Base-by-base conservation (phyloP, 1,140 invertebrate genomes). In the Leptinotarsa texana region DNA sequence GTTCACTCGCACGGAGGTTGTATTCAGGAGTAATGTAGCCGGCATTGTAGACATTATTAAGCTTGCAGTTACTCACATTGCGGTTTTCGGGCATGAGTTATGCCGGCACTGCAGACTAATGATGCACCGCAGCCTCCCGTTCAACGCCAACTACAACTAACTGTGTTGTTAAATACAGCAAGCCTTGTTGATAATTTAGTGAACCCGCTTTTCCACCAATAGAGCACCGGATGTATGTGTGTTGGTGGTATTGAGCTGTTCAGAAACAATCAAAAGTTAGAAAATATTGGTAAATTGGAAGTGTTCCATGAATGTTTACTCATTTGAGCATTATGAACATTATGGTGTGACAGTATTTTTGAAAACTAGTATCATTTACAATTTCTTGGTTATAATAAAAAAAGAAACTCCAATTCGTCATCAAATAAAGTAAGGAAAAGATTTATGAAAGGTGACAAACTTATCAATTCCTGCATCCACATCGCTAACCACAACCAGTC, bases 41-140 rank as follows among this genome's bases (percentile, higher is more conserved):
- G 49, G 77, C 77, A 74, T 77, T 79, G 73, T 72, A 75, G 78
- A 77, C 78, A 80, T 80, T 81, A 82, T 82, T 82, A 82, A 82
- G 77, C 79, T 76, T 80, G 80, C 79, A 81, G 81, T 82, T 81
- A 82, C 80, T 82, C 81, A 82, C 79, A 79, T 78, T 81, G 80
- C 78, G 80, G 81, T 80, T 81, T 63, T 72, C 63, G 73, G 78
- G 79, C 73, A 77, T 82, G 81, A 82, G 77, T 81, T 82, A 82
- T 74, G 75, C 57, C 49, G 72, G 76, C 78, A 76, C 74, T 78
- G 76, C 78, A 79, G 78, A 79, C 78, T 79, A 79, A 79, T 79
- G 76, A 80, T 80, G 79, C 80, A 79, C 77, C 76, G 48, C 75
- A 77, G 76, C 69, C 62, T 72, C 73, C 72, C 61, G 69, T 49